Conservation (phyloP, 2,113 vertebrate species). For the Gila orcuttii region DNA sequence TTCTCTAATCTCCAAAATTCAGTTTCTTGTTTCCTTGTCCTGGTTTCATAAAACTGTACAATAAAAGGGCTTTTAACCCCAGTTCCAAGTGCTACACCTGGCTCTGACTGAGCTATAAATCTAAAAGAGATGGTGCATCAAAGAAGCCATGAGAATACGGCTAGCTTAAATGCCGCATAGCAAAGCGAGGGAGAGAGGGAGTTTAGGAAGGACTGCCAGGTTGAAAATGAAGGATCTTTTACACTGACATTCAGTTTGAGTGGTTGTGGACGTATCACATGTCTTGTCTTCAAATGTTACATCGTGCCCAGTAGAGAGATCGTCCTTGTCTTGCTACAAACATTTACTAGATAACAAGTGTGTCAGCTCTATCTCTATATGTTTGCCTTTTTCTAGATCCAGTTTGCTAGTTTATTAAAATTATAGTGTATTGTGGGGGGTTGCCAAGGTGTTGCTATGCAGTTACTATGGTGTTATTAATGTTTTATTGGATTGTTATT, state of each 20-base stretch:
- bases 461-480: neutral
- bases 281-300: constrained; percentile 51
- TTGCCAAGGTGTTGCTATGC: neutral
- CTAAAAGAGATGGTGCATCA: constrained; percentile 54
- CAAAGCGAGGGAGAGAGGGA: constrained; percentile 8
- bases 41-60: constrained; percentile 69
- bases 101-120: constrained; percentile 56
- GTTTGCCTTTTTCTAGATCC: neutral
- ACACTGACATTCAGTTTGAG: constrained; percentile 55
- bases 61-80: constrained; percentile 73
- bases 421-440: neutral
- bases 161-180: constrained; percentile 49
- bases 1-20: constrained; percentile 67
- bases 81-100: constrained; percentile 65
- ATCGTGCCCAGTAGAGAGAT: constrained; percentile 39
- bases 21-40: constrained; percentile 65
- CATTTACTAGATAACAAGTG: constrained; percentile 42
- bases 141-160: constrained; percentile 54
- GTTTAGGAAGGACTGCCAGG: constrained; percentile 34
- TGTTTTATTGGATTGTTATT: neutral
- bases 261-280: constrained; percentile 47
- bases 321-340: constrained; percentile 21
- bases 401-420: neutral
- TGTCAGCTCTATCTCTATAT: neutral
- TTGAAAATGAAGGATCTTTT: constrained; percentile 56